A percentile compares a stretch with the other conserved stretches of the same genome.
Evolutionary conservation across 2,888 invertebrate species (phyloP).

Genomic region (Trichacis sp.): DNA sequence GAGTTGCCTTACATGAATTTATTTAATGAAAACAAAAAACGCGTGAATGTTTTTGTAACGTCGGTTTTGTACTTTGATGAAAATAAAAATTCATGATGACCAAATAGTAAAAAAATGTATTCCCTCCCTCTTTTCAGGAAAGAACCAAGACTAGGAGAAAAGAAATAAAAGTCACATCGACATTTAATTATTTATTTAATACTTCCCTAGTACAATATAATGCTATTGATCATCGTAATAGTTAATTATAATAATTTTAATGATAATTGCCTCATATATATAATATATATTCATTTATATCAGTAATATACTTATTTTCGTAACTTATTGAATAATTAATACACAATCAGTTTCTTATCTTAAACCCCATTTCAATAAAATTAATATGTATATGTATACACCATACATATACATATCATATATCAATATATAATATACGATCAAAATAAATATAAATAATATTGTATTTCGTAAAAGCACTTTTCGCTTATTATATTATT

Average conservation of each 20-base stretch:
- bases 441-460: slow-evolving; percentile 66
- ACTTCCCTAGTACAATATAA: slow-evolving; percentile 63
- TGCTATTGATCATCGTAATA: slow-evolving; percentile 61
- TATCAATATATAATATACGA: slow-evolving; percentile 52
- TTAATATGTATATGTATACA: slow-evolving; percentile 42
- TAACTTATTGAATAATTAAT: slow-evolving; percentile 60
- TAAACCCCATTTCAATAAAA: slow-evolving; percentile 46
- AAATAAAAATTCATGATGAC: slow-evolving; percentile 55
- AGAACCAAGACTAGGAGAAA: slow-evolving; percentile 1
- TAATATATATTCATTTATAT: slow-evolving; percentile 54
- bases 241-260: slow-evolving; percentile 55
- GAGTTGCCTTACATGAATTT: slow-evolving; percentile 66
- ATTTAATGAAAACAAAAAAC: slow-evolving; percentile 38
- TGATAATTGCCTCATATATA: slow-evolving; percentile 49
- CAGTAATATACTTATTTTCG: slow-evolving; percentile 60
- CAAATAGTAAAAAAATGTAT: too few species aligned
- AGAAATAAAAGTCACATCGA: slow-evolving; percentile 39
- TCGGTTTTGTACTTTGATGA: slow-evolving; percentile 57
- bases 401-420: slow-evolving; percentile 49
- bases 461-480: slow-evolving; percentile 67
- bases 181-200: slow-evolving; percentile 66
- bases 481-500: slow-evolving; percentile 67
- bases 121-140: too few species aligned
- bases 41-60: slow-evolving; percentile 1
- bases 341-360: slow-evolving; percentile 56